Evolutionary conservation across 1,140 invertebrate species (phyloP).

Genomic region (Laodelphax striatellus): DNA sequence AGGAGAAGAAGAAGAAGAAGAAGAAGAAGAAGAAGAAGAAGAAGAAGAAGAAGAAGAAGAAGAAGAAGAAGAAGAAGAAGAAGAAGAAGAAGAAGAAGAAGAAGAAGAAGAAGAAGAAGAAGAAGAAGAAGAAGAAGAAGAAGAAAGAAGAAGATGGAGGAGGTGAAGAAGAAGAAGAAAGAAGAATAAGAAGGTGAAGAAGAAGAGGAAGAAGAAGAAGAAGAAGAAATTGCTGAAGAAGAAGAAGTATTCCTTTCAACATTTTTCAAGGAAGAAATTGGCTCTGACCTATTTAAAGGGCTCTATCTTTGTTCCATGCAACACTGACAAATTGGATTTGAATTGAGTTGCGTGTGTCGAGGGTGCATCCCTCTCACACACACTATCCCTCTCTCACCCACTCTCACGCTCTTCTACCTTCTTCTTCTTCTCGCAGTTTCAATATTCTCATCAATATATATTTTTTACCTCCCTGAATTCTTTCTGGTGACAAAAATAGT

Average conservation of each 20-base stretch:
- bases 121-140: background rate
- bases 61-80: background rate
- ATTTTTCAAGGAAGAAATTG: background rate
- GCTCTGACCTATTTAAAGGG: conserved; percentile 1
- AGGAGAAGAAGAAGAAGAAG: background rate
- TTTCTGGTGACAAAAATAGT: no score
- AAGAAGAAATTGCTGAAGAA: background rate
- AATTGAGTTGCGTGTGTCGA: background rate
- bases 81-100: background rate
- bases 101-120: background rate
- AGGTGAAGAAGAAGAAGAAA: background rate
- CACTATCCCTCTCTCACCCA: no score
- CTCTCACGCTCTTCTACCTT: no score
- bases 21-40: background rate
- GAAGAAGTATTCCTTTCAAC: background rate
- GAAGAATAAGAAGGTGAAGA: background rate
- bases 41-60: background rate
- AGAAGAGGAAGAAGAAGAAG: background rate
- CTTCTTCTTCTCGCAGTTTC: no score
- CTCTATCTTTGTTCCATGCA: background rate
- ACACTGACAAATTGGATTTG: conserved; percentile 1
- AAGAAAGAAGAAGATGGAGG: background rate
- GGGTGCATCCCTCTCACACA: no score
- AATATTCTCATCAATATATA: no score
- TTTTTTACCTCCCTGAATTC: no score